Conservation (phyloP, 2,797 vertebrate species). For the Myotis pilosus region DNA sequence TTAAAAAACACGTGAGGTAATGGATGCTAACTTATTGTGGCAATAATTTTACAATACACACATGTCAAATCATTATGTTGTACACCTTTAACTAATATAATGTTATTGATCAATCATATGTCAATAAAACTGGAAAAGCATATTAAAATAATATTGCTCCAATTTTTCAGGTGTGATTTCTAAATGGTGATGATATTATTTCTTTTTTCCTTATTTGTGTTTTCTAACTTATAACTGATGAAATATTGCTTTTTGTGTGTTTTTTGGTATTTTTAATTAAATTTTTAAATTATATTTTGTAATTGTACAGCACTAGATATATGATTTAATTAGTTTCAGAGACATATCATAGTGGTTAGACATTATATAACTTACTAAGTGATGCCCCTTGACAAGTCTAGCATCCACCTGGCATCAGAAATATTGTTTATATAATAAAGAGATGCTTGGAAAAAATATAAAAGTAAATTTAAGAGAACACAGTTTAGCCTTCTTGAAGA, state of each 20-base stretch:
- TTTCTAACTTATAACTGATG: conserved; percentile 30
- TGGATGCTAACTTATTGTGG: background rate
- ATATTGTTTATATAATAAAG: background rate
- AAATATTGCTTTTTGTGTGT: background rate
- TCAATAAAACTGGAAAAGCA: background rate
- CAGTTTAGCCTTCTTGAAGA: background rate
- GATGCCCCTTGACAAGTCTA: background rate
- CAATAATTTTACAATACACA: background rate
- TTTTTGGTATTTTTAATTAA: background rate
- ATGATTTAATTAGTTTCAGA: background rate
- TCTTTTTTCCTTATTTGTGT: conserved; percentile 3
- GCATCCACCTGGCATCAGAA: background rate
- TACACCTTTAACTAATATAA: background rate
- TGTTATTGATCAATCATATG: background rate
- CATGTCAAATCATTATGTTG: background rate
- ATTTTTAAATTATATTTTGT: background rate
- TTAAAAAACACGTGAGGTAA: background rate
- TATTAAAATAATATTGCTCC: background rate
- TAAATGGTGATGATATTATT: background rate
- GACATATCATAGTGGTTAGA: background rate
- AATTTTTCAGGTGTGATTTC: conserved; percentile 13
- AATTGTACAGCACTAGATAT: background rate
- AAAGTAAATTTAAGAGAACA: background rate
- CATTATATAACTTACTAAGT: background rate
- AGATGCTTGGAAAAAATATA: background rate